Conservation (phyloP, 1,140 invertebrate genomes). For the Calephelis virginiensis region DNA sequence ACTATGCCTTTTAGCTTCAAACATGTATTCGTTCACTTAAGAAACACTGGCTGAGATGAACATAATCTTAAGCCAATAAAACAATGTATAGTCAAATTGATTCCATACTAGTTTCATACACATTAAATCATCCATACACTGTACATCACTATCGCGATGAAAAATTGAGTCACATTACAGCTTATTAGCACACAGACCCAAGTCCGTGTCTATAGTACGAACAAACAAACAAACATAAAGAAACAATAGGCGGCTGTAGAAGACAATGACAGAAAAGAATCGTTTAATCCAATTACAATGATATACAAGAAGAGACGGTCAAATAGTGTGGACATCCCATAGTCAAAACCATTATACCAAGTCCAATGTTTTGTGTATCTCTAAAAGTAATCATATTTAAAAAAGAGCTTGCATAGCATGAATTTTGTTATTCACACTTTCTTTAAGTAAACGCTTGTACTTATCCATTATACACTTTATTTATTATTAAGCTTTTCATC, state of each 20-base stretch:
- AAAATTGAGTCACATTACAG: conserved; percentile 65
- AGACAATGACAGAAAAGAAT: conserved; percentile 71
- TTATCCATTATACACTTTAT: no score
- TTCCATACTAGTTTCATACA: not conserved
- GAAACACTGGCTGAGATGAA: no score
- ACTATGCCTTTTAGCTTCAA: no score
- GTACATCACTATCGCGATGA: conserved; percentile 52
- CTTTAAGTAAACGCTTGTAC: no score
- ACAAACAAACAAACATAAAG: conserved; percentile 51
- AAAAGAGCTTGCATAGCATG: no score
- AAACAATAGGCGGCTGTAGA: conserved; percentile 55
- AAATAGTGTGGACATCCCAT: conserved; percentile 40
- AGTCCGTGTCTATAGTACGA: conserved; percentile 29
- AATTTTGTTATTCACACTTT: no score
- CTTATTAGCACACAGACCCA: conserved; percentile 60
- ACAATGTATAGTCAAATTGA: no score
- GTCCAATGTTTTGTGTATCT: not conserved
- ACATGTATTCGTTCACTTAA: no score
- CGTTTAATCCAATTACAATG: conserved; percentile 74
- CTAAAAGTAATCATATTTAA: no score
- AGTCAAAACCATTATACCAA: not conserved
- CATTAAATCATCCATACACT: conserved; percentile 1
- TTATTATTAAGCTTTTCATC: no score
- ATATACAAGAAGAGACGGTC: conserved; percentile 42
- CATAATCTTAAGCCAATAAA: no score